Evolutionary conservation across 1,140 invertebrate species (phyloP).

Genomic region (Macrobrachium rosenbergii): DNA sequence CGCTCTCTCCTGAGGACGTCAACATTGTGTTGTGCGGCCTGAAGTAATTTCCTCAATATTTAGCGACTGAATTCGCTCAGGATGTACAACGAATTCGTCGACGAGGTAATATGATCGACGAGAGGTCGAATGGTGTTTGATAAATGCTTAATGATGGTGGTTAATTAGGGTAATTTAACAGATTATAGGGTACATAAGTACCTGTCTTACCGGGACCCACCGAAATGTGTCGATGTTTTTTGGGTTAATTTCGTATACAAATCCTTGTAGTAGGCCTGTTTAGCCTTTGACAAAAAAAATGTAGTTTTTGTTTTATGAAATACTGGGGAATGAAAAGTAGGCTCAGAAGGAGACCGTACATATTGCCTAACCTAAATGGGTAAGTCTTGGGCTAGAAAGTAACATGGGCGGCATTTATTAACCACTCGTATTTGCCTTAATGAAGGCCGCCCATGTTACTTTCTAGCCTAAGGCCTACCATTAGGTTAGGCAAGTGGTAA

Average conservation of each 20-base stretch:
- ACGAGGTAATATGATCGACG: neutral
- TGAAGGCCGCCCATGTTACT: too few relatives aligned
- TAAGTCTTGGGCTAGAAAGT: too few relatives aligned
- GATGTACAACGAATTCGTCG: conserved; percentile 39
- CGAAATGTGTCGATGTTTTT: neutral
- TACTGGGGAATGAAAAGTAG: neutral
- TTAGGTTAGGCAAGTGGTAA: too few relatives aligned
- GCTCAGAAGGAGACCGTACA: neutral
- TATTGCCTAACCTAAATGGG: too few relatives aligned
- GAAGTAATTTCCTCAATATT: neutral
- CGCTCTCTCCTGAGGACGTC: neutral
- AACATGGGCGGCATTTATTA: too few relatives aligned
- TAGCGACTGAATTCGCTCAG: neutral
- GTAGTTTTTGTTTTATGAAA: neutral
- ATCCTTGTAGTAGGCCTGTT: neutral
- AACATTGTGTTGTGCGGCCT: neutral
- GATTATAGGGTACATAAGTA: neutral
- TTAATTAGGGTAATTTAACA: neutral
- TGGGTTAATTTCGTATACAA: neutral
- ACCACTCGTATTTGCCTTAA: too few relatives aligned
- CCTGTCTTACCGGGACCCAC: too few relatives aligned
- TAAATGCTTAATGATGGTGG: neutral
- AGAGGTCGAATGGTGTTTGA: neutral
- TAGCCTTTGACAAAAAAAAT: neutral
- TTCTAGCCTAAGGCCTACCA: too few relatives aligned